A percentile compares a stretch with the other conserved stretches of the same genome.
phyloP scores from a whole-genome alignment of 2,113 vertebrate genomes.

The rabbit (Oryctolagus cuniculus) region mOryCun1.1 NC_091435.1:165468001-165468500 shows the following conservation, averaged over 20 bases:
- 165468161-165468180: neutral
- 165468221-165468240: neutral
- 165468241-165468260: neutral
- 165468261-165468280: conserved; percentile 1
- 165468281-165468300: neutral
- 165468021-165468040: conserved; percentile 63
- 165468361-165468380: neutral
- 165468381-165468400: neutral
- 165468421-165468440: conserved; percentile 40
- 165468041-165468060: conserved; percentile 51
- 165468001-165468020: conserved; percentile 65
- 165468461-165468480: neutral
- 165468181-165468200: neutral
- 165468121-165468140: neutral
- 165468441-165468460: neutral
- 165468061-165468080: conserved; percentile 40
- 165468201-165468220: neutral
- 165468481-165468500: neutral
- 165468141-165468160: neutral
- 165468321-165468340: neutral
- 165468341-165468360: conserved; percentile 5
- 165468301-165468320: neutral
- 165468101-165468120: neutral
- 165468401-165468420: neutral
- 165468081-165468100: conserved; percentile 57